A percentile compares a stretch with the other conserved stretches of the same genome.
phyloP scores from a whole-genome alignment of 2,113 vertebrate genomes.

The Pachycephala philippinensis region DNA sequence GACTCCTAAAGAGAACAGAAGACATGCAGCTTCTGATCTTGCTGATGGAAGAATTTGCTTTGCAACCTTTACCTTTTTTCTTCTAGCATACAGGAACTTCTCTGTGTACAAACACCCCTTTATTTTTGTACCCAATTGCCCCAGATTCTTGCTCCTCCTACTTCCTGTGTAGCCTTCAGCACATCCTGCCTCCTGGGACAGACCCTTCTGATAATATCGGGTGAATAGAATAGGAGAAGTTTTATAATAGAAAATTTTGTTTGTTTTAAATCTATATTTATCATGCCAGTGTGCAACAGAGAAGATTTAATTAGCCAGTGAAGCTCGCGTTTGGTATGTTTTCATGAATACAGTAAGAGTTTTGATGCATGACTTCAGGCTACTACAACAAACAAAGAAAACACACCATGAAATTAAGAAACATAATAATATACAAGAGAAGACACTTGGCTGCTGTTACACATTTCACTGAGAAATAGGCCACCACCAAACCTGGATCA shows the following conservation, averaged over 20 bases:
- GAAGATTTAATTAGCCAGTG: conserved; percentile 51
- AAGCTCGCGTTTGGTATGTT: conserved; percentile 38
- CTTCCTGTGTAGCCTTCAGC: background rate
- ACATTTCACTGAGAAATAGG: conserved; percentile 16
- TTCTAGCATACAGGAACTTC: background rate
- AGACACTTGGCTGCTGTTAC: conserved; percentile 30
- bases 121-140: background rate
- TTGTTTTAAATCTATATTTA: conserved; percentile 46
- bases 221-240: background rate
- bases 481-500: conserved; percentile 38
- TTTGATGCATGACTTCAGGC: conserved; percentile 56
- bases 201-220: conserved; percentile 2
- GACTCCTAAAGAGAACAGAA: conserved; percentile 22
- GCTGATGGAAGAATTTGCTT: background rate
- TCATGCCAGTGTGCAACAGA: conserved; percentile 13
- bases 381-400: conserved; percentile 57
- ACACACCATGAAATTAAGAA: conserved; percentile 54
- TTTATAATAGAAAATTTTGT: background rate
- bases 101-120: background rate
- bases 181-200: background rate
- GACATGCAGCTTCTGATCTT: background rate
- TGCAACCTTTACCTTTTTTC: background rate
- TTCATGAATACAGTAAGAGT: conserved; percentile 20
- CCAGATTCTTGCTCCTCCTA: background rate
- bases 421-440: conserved; percentile 36